Conservation (phyloP, 92 coral and sea anemone genomes). For the Siderastrea radians region DNA sequence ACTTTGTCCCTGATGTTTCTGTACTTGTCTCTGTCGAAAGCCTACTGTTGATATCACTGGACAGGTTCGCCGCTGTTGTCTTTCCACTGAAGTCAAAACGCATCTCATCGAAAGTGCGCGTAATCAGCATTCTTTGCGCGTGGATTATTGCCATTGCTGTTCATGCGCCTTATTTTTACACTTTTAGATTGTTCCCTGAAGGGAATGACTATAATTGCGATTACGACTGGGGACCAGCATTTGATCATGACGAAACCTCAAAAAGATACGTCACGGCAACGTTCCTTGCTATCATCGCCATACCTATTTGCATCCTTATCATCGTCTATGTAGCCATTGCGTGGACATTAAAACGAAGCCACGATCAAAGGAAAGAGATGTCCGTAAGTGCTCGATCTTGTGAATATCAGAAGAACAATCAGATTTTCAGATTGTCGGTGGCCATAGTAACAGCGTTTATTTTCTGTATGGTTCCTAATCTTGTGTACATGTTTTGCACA, state of each 20-base stretch:
- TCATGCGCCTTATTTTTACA: slow-evolving; percentile 30
- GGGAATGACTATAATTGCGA: not conserved
- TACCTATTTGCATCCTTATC: not conserved
- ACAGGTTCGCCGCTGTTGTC: slow-evolving; percentile 34
- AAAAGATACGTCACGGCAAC: not conserved
- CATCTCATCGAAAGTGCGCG: slow-evolving; percentile 13
- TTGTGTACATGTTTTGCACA: not conserved
- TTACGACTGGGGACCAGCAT: not conserved
- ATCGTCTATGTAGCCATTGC: not conserved
- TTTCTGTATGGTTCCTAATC: not conserved
- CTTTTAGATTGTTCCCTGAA: not conserved
- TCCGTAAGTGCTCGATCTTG: too few relatives aligned
- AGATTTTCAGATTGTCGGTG: not conserved
- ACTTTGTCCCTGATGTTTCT: slow-evolving; percentile 29
- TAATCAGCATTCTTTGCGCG: slow-evolving; percentile 4
- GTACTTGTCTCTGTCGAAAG: slow-evolving; percentile 4
- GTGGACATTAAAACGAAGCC: not conserved
- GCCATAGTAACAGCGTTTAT: slow-evolving; percentile 11
- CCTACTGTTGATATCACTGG: not conserved
- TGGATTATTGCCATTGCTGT: slow-evolving; percentile 24
- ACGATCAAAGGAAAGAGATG: too few relatives aligned
- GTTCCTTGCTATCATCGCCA: not conserved
- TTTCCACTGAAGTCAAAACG: slow-evolving; percentile 16
- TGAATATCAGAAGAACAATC: not conserved
- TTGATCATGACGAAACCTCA: not conserved